These are phyloP conservation scores for Amphiura filiformis DNA, from an alignment of 35 echinoderm and acorn worm genomes.

Conservation along the genomic window DNA sequence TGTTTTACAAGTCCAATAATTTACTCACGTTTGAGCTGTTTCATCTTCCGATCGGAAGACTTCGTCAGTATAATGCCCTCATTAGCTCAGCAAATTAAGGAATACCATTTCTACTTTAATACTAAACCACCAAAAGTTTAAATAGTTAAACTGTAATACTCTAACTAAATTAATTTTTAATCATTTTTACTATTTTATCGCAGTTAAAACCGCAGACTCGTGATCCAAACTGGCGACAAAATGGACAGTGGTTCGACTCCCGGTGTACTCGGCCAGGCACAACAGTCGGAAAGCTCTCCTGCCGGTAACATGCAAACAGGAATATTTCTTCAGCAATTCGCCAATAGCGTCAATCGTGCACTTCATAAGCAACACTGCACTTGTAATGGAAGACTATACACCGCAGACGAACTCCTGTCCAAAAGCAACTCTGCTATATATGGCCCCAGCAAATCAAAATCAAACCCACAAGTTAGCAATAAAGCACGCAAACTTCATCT, in stretches of 20 bases:
- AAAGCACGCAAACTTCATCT: neutral
- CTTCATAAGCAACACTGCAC: slow-evolving; percentile 79
- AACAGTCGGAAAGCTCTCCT: neutral
- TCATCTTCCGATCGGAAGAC: no score
- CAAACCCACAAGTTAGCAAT: neutral
- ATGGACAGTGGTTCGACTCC: neutral
- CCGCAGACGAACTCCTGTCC: slow-evolving; percentile 63
- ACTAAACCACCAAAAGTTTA: neutral
- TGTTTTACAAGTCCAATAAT: no score
- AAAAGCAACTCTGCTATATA: slow-evolving; percentile 79
- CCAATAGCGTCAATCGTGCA: slow-evolving; percentile 86
- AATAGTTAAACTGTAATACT: neutral
- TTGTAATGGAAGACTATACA: slow-evolving; percentile 65
- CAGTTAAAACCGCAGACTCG: neutral
- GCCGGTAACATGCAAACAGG: slow-evolving; percentile 59
- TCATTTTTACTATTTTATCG: neutral
- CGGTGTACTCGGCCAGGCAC: neutral
- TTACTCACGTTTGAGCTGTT: no score
- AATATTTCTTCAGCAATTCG: slow-evolving; percentile 77
- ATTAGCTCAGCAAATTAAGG: no score
- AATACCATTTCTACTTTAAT: no score
- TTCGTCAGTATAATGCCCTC: no score
- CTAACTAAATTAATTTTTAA: neutral
- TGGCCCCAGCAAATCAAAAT: neutral
- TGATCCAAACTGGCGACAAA: neutral